Conservation (phyloP, 2,113 vertebrate species). For the Danionella cerebrum region DNA sequence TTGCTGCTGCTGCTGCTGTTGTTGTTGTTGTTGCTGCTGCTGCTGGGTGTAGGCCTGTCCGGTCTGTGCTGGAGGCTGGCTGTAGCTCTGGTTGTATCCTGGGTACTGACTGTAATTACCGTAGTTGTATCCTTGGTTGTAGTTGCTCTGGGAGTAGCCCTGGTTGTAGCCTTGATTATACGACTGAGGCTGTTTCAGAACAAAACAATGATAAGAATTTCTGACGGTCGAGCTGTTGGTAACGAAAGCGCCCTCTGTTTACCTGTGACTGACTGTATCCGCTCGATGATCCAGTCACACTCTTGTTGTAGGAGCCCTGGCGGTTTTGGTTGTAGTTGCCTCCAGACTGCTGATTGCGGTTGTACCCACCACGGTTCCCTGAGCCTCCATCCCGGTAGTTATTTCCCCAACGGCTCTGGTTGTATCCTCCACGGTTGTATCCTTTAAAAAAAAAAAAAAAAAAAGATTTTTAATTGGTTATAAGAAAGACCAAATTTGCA, state of each 20-base stretch:
- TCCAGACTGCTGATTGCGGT: conserved; percentile 64
- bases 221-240: neutral
- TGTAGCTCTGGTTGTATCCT: conserved; percentile 76
- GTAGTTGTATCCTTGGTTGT: conserved; percentile 76
- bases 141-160: conserved; percentile 70
- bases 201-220: neutral
- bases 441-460: too few relatives aligned
- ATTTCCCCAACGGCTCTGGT: conserved; percentile 78
- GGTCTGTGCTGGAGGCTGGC: conserved; percentile 61
- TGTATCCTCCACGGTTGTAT: conserved; percentile 75
- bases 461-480: too few relatives aligned
- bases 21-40: conserved; percentile 63
- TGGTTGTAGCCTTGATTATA: conserved; percentile 56
- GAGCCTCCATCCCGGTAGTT: conserved; percentile 70
- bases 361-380: conserved; percentile 68
- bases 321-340: conserved; percentile 63
- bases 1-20: conserved; percentile 64
- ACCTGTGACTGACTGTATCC: conserved; percentile 44
- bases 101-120: conserved; percentile 76
- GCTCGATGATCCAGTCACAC: neutral
- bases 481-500: too few relatives aligned
- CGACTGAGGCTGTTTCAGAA: conserved; percentile 37
- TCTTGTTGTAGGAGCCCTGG: conserved; percentile 59
- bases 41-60: conserved; percentile 73
- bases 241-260: neutral